A percentile compares a stretch with the other conserved stretches of the same genome.
phyloP scores from a whole-genome alignment of 2,113 vertebrate species.

The Thamnophis sirtalis region DNA sequence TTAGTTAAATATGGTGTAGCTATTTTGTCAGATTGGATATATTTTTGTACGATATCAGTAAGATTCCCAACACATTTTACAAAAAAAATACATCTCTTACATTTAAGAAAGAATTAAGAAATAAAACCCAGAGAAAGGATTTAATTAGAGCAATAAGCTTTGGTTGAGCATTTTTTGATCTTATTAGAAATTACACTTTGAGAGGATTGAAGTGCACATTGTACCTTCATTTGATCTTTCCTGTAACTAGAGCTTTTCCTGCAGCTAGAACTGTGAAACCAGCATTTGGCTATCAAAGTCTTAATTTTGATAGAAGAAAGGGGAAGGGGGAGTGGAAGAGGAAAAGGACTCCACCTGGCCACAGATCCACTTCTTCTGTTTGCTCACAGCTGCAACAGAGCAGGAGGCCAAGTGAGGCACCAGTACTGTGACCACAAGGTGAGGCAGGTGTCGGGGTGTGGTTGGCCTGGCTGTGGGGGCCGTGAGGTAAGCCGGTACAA shows the following conservation, averaged over 20 bases:
- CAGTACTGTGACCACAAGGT: no score
- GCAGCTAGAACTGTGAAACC: constrained; percentile 12
- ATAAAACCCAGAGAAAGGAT: neutral
- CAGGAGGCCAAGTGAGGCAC: no score
- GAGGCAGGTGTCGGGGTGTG: no score
- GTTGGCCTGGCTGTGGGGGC: no score
- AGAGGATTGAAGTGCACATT: neutral
- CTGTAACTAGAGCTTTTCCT: neutral
- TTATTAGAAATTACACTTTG: neutral
- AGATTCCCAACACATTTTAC: neutral
- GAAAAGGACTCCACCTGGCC: no score
- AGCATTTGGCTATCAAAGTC: constrained; percentile 12
- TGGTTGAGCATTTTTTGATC: neutral
- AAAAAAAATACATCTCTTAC: neutral
- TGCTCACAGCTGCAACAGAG: no score
- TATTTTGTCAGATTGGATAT: neutral
- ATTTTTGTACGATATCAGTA: neutral
- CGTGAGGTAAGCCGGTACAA: no score
- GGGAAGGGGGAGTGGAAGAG: neutral
- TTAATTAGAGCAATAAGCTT: neutral
- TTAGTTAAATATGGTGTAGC: neutral
- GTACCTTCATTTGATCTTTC: constrained; percentile 44
- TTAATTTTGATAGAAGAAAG: constrained; percentile 31
- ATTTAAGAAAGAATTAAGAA: neutral
- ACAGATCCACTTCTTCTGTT: no score